Evolutionary conservation across 2,797 vertebrate species (phyloP), one percentile per base, ranked within the genome.

Genomic region (Acipenser ruthenus): DNA sequence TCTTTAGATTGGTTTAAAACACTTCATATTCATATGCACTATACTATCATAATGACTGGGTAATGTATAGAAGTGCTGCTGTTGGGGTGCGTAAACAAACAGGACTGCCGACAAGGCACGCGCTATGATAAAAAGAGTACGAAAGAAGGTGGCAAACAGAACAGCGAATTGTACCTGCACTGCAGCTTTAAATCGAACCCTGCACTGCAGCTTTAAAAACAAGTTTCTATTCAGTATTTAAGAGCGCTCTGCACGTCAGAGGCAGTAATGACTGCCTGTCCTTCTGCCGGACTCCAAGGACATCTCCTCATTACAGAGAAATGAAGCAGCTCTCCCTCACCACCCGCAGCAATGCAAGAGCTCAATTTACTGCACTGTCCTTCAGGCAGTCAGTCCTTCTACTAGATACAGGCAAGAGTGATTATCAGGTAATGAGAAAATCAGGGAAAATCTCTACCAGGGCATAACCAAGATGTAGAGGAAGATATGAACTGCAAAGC

Each of bases 201-300:
- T 18, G 37, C 37, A 37, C 37, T 37, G 37, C 37, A 37, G 37
- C 37, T 37, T 37, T 37, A 37, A 37, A 37, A 37, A 37, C 37
- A 37, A 37, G 5, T 37, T 37, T 37, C 37, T 37, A 37, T 37
- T 37, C 37, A 37, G 37, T 37, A 37, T 37, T 37, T 37, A 5
- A 7, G 10, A 53, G 10, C 12, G n/a, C 10, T 50, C 63, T 51
- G n/a, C 10, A 10, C 53, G 50, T 55, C 64, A 65, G 51, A 18
- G 10, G 48, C 18, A n/a, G 3, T 49, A 51, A 8, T 37, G 49
- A 60, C 13, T 15, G 13, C 11, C 9, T 67, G 65, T 18, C 65
- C 58, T 67, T 67, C 65, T 47, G 18, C 6, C 8, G 23, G 55
- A 56, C 10, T 66, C 49, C 65, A 67, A 67, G 65, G 65, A 61